Conservation (phyloP, 2,113 vertebrate species). For the Silurus glanis region DNA sequence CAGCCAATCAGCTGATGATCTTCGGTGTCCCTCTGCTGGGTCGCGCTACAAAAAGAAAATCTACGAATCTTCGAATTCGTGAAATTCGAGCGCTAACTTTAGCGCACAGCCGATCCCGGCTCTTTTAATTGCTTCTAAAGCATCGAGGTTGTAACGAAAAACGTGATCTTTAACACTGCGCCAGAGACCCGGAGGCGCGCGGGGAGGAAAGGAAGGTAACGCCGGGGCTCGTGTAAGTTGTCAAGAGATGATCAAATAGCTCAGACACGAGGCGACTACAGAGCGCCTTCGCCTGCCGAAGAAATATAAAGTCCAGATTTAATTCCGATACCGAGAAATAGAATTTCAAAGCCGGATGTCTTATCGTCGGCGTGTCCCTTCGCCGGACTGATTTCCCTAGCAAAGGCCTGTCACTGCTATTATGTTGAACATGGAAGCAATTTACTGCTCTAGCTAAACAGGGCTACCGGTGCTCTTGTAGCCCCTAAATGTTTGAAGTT, state of each 20-base stretch:
- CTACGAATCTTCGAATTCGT: neutral
- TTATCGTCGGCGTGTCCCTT: constrained; percentile 97
- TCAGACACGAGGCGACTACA: constrained; percentile 80
- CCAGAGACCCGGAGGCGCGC: constrained; percentile 62
- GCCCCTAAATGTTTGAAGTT: constrained; percentile 97
- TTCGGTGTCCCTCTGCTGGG: too few species aligned
- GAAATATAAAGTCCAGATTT: constrained; percentile 99
- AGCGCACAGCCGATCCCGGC: neutral
- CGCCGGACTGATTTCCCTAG: constrained; percentile 99
- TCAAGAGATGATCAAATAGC: constrained; percentile 89
- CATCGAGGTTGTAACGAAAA: neutral
- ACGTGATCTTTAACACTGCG: constrained; percentile 40
- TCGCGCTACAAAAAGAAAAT: too few species aligned
- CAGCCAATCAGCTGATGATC: neutral
- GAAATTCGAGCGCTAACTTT: neutral
- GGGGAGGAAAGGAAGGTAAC: constrained; percentile 73
- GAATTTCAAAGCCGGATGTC: constrained; percentile 99
- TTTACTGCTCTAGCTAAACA: constrained; percentile 98
- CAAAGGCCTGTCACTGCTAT: constrained; percentile 98
- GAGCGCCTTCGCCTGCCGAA: constrained; percentile 82
- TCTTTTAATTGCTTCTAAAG: neutral
- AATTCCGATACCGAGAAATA: constrained; percentile 99
- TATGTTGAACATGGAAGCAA: constrained; percentile 99
- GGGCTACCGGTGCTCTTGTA: constrained; percentile 88
- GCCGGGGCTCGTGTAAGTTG: constrained; percentile 85